phyloP scores from a whole-genome alignment of 1,140 invertebrate species.

The Drosophila elegans region DNA sequence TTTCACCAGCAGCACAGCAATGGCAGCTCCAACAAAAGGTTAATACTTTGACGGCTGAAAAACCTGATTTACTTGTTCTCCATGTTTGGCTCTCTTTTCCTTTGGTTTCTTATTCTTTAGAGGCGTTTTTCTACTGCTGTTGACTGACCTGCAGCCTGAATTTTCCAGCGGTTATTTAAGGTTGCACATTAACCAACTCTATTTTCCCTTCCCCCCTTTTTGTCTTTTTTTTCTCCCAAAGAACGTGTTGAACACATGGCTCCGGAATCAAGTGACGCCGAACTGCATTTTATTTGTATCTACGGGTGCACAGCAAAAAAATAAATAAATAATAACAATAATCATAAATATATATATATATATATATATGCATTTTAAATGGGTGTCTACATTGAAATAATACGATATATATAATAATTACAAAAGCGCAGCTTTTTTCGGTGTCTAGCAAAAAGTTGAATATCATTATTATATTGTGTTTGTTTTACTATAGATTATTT shows the following conservation, averaged over 20 bases:
- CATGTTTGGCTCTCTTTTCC: constrained; percentile 8
- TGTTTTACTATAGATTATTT: neutral
- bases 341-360: too few relatives aligned
- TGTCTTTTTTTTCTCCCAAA: neutral
- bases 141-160: constrained; percentile 65
- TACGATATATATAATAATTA: too few relatives aligned
- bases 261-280: constrained; percentile 13
- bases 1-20: constrained; percentile 55
- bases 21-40: constrained; percentile 61
- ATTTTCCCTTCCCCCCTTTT: neutral
- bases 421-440: too few relatives aligned
- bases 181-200: constrained; percentile 26
- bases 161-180: constrained; percentile 65
- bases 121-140: constrained; percentile 29
- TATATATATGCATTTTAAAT: too few relatives aligned
- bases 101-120: constrained; percentile 15
- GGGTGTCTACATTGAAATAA: too few relatives aligned
- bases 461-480: neutral
- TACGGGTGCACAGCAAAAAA: neutral
- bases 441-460: too few relatives aligned
- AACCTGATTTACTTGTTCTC: constrained; percentile 82
- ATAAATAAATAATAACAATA: neutral
- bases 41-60: constrained; percentile 75
- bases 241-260: constrained; percentile 51
- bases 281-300: constrained; percentile 19